Evolutionary conservation across 2,888 invertebrate genomes (phyloP), one percentile per base, ranked within the genome.

Genomic region (Patella ulyssiponensis): DNA sequence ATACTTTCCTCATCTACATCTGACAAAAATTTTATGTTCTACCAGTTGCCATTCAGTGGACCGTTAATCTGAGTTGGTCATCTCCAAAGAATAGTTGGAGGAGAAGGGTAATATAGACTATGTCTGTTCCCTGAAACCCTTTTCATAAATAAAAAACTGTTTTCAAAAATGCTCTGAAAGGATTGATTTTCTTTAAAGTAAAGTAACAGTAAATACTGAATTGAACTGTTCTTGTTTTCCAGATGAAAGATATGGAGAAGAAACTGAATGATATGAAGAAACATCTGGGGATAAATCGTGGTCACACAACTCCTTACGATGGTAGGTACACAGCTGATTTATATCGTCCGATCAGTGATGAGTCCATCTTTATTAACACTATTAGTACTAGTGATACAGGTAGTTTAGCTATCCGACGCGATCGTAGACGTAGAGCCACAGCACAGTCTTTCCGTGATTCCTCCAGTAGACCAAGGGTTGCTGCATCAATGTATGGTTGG

Each of bases 181-280:
- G n/a, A n/a, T n/a, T n/a, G n/a, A n/a, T n/a, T n/a, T n/a, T n/a
- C n/a, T n/a, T n/a, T n/a, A n/a, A n/a, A n/a, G n/a, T n/a, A n/a
- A n/a, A n/a, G n/a, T n/a, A n/a, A n/a, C 44, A 44, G 9, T 33
- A 5, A 5, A 33, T 7, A 5, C 5, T 33, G 33, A 33, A 33
- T 33, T 33, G 33, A 33, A 44, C 44, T 44, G 44, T 1, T 9
- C 9, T 77, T 81, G 12, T 71, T 58, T 86, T 84, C 76, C 93
- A 94, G 88, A 91, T 94, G 75, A 93, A 93, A 83, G 94, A 92
- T 73, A 89, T 92, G 85, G 92, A 92, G 86, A 88, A 90, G 85
- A 91, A 89, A 74, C 79, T 92, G 79, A 86, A 83, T n/a, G 89
- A 89, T 33, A 83, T 88, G 79, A 87, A 87, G 77, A 83, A 86